A percentile compares a stretch with the other conserved stretches of the same genome.
Evolutionary conservation across 2,888 invertebrate genomes (phyloP).

Genomic region (Eugnorisma glareosa): DNA sequence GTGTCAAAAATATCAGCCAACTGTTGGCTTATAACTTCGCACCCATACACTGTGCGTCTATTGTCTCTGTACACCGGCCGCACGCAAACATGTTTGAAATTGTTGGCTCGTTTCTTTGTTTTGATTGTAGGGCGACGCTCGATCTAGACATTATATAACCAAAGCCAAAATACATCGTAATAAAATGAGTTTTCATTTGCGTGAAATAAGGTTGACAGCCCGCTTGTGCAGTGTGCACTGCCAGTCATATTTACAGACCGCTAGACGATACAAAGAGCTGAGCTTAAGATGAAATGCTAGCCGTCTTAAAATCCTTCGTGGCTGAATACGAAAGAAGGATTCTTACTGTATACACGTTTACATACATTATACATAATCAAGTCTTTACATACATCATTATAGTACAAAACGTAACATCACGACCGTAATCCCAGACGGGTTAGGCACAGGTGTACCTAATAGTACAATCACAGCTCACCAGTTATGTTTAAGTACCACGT

Average conservation of each 20-base stretch:
- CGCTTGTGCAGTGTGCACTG: constrained; percentile 6
- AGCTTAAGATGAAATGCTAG: neutral
- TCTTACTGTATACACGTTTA: too few species aligned
- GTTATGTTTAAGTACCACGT: neutral
- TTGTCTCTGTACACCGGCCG: too few species aligned
- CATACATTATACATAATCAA: neutral
- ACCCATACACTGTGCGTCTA: too few species aligned
- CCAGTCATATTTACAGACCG: neutral
- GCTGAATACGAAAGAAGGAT: neutral
- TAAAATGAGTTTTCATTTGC: neutral
- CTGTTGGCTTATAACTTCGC: too few species aligned
- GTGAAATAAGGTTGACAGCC: constrained; percentile 4
- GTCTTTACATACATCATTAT: neutral
- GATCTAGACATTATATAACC: too few species aligned
- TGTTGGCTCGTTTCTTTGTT: too few species aligned
- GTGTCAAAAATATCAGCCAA: too few species aligned
- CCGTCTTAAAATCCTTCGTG: neutral
- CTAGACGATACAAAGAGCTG: constrained; percentile 9
- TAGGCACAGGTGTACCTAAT: neutral
- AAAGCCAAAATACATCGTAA: neutral
- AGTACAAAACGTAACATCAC: neutral
- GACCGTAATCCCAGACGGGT: neutral
- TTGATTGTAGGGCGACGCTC: too few species aligned
- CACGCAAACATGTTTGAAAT: too few species aligned
- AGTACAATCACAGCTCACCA: neutral